Conservation (phyloP, 2,888 invertebrate genomes). For the Andrena praecox region DNA sequence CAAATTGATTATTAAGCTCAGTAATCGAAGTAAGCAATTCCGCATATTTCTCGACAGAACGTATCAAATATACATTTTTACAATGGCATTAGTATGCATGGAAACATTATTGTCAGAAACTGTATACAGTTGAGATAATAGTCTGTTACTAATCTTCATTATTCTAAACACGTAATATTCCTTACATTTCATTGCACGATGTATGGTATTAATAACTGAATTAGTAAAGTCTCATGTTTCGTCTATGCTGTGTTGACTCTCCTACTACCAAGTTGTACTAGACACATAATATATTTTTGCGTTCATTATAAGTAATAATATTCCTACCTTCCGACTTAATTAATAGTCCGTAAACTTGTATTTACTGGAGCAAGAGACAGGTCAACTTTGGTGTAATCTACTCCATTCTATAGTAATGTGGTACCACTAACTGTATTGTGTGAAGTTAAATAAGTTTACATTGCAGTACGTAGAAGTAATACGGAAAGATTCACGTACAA, state of each 20-base stretch:
- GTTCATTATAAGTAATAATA: conserved; percentile 35
- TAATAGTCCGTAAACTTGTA: conserved; percentile 12
- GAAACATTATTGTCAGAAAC: not conserved
- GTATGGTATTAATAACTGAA: conserved; percentile 76
- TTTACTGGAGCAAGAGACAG: not conserved
- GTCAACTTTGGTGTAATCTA: not conserved
- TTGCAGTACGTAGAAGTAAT: not conserved
- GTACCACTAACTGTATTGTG: not conserved
- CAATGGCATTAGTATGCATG: not conserved
- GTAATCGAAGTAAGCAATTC: not conserved
- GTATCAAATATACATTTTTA: not conserved
- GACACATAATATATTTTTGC: conserved; percentile 20
- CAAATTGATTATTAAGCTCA: conserved; percentile 17
- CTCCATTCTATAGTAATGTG: not conserved
- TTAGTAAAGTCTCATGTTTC: conserved; percentile 28
- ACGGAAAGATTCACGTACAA: not conserved
- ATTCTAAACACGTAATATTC: conserved; percentile 31
- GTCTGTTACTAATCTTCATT: conserved; percentile 29
- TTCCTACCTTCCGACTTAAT: conserved; percentile 15
- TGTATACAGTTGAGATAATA: conserved; percentile 8
- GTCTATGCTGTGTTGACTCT: conserved; percentile 21
- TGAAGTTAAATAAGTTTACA: not conserved
- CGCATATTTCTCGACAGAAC: not conserved
- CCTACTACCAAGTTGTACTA: conserved; percentile 37
- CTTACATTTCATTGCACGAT: conserved; percentile 73